Conservation (phyloP, 2,888 invertebrate genomes). For the Leucania comma region DNA sequence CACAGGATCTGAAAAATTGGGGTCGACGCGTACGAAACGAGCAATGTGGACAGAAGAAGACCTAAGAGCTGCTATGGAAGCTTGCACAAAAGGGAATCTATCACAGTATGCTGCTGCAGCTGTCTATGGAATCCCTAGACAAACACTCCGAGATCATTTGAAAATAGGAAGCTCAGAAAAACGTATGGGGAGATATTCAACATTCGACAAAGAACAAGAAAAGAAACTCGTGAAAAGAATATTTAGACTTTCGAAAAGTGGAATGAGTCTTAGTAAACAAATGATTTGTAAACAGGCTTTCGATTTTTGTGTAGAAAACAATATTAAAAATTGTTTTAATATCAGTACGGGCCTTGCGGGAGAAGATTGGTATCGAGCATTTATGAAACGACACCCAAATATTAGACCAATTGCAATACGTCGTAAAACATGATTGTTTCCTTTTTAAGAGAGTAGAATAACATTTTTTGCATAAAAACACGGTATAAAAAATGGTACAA, state of each 20-base stretch:
- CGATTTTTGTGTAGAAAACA: slow-evolving; percentile 22
- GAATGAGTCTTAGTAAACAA: slow-evolving; percentile 1
- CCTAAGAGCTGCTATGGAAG: slow-evolving; percentile 7
- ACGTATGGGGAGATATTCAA: background rate
- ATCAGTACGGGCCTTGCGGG: slow-evolving; percentile 7
- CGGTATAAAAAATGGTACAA: no score
- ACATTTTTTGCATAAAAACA: no score
- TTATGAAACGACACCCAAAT: background rate
- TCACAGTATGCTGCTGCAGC: background rate
- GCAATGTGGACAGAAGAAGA: slow-evolving; percentile 6
- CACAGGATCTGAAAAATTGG: background rate
- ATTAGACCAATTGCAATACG: background rate
- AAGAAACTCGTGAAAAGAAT: slow-evolving; percentile 6
- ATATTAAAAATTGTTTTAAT: slow-evolving; percentile 16
- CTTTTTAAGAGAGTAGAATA: no score
- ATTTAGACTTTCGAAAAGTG: background rate
- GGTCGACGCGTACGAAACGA: background rate
- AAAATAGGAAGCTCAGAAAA: background rate
- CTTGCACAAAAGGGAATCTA: background rate
- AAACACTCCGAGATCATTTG: slow-evolving; percentile 11
- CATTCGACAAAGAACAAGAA: slow-evolving; percentile 21
- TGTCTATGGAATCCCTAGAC: slow-evolving; percentile 10
- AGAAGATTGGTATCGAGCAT: background rate
- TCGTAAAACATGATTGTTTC: no score
- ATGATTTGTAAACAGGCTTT: slow-evolving; percentile 7